A percentile compares a stretch with the other conserved stretches of the same genome.
Conservation (phyloP, 2,888 invertebrate species). For the Rhagium mordax region DNA sequence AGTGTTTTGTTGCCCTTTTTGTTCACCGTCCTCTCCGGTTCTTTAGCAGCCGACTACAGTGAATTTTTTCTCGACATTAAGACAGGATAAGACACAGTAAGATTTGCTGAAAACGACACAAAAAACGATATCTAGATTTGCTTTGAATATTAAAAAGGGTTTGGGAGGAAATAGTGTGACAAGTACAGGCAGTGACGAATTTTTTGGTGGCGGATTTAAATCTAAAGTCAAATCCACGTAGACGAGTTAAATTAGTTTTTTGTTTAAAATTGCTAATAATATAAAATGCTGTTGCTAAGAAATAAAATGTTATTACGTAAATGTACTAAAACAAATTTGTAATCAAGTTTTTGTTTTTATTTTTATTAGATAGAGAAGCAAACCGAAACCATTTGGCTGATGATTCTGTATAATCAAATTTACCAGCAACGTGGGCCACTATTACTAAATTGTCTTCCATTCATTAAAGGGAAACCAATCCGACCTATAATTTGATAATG, state of each 20-base stretch:
- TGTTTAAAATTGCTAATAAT: too few relatives aligned
- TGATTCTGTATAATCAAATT: slow-evolving; percentile 63
- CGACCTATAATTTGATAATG: slow-evolving; percentile 31
- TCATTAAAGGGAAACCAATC: slow-evolving; percentile 27
- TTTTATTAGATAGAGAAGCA: neutral
- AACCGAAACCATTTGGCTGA: slow-evolving; percentile 3
- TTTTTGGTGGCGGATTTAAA: too few relatives aligned
- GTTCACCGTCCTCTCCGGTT: neutral
- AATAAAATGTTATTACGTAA: too few relatives aligned
- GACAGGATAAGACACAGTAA: neutral
- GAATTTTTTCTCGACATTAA: slow-evolving; percentile 5
- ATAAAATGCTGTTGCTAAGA: too few relatives aligned
- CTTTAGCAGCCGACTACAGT: neutral
- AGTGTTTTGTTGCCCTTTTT: slow-evolving; percentile 1
- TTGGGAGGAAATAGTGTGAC: neutral
- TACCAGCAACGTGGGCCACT: slow-evolving; percentile 16
- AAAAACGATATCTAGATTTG: slow-evolving; percentile 8
- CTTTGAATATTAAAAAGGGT: neutral
- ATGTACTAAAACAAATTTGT: too few relatives aligned
- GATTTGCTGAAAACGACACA: neutral
- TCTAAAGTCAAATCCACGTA: too few relatives aligned
- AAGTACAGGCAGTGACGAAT: too few relatives aligned
- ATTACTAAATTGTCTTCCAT: slow-evolving; percentile 14
- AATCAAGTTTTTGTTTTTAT: too few relatives aligned
- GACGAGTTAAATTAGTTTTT: too few relatives aligned